phyloP scores from a whole-genome alignment of 1,140 invertebrate species.

The Hylaeus anthracinus region DNA sequence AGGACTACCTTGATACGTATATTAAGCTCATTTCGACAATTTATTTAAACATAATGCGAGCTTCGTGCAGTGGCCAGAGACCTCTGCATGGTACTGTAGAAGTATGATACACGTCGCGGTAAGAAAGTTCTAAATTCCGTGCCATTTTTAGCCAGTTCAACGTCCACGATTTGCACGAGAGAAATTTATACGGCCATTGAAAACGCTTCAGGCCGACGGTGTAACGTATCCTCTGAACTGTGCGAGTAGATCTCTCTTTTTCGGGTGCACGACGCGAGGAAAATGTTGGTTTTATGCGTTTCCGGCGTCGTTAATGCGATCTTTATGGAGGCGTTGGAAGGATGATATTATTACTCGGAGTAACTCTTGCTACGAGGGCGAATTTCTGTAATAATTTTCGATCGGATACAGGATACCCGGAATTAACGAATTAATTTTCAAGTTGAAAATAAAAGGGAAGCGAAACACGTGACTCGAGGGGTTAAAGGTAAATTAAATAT shows the following conservation, averaged over 20 bases:
- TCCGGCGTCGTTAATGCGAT: slow-evolving; percentile 13
- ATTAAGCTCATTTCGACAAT: no score
- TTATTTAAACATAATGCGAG: no score
- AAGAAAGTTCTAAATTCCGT: no score
- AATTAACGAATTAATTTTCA: no score
- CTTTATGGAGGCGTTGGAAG: not conserved
- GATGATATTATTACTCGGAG: slow-evolving; percentile 18
- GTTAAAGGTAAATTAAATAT: no score
- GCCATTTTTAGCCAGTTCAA: not conserved
- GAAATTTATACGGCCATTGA: not conserved
- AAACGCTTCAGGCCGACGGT: not conserved
- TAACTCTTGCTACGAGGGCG: not conserved
- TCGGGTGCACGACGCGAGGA: not conserved
- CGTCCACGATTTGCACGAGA: not conserved
- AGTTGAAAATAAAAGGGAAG: no score
- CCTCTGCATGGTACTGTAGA: no score
- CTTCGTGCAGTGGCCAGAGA: no score
- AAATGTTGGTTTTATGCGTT: slow-evolving; percentile 18
- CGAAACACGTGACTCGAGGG: no score
- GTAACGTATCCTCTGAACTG: no score
- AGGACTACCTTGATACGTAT: no score
- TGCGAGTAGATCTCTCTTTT: slow-evolving; percentile 6
- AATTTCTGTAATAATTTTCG: slow-evolving; percentile 10
- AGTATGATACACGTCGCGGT: not conserved
- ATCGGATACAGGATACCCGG: not conserved